phyloP scores from a whole-genome alignment of 2,113 vertebrate species.

The Zosterops japonicus region DNA sequence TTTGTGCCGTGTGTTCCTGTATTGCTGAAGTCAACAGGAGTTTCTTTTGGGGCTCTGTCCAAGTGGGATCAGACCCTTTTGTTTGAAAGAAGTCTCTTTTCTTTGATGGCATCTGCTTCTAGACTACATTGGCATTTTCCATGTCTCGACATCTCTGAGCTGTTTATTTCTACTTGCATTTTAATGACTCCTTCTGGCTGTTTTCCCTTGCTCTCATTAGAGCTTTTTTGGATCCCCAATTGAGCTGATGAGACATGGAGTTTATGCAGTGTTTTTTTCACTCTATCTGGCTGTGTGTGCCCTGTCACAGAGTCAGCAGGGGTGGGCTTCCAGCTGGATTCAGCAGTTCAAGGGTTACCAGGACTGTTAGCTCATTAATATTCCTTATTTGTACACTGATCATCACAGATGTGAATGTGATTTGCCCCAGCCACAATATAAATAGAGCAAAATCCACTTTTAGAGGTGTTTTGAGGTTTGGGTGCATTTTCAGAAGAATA shows the following conservation, averaged over 20 bases:
- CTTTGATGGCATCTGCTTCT: not conserved
- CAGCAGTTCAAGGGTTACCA: not conserved
- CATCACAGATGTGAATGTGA: accelerated
- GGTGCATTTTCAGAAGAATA: not conserved
- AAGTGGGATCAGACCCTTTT: not conserved
- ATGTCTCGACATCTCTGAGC: not conserved
- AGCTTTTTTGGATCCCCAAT: not conserved
- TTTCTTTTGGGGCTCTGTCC: not conserved
- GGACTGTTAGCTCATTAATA: not conserved
- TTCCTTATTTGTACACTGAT: not conserved
- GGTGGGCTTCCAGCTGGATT: not conserved
- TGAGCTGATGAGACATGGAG: not conserved
- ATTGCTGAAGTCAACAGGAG: not conserved
- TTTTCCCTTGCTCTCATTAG: not conserved
- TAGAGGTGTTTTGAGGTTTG: not conserved
- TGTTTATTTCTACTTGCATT: not conserved
- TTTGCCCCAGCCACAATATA: not conserved
- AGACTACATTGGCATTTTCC: not conserved
- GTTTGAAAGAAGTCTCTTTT: not conserved
- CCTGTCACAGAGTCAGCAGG: not conserved
- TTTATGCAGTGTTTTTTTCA: not conserved
- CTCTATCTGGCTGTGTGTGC: not conserved
- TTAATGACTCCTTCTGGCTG: not conserved
- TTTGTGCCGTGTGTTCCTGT: not conserved
- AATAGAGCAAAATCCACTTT: not conserved